Evolutionary conservation across 2,797 vertebrate genomes (phyloP), one percentile per base, ranked within the genome.

Genomic region (Tragelaphus eurycerus): DNA sequence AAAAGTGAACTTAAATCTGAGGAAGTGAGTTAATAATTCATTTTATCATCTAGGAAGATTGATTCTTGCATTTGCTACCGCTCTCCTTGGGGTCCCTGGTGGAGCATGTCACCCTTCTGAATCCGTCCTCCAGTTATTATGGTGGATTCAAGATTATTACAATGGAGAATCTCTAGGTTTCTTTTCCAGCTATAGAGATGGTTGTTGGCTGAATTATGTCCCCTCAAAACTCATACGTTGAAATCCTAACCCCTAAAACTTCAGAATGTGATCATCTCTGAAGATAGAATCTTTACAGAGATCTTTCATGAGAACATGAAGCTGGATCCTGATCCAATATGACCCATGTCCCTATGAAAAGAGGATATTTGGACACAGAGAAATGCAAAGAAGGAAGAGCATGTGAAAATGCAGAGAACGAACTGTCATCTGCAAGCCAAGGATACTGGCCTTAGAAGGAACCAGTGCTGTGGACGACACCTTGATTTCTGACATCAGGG

Each of bases 391-490:
- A 67, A 48, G n/a, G 19, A 83, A 15, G 21, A 50, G 0, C 4
- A 6, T 2, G 8, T 4, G 60, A 82, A 6, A 43, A 59, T 2
- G 9, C 3, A 27, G 54, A 15, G 60, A 86, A 15, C 38, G 52
- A 34, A 81, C 2, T 4, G 31, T 2, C 15, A 8, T 7, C 21
- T 43, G 9, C 50, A 34, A 79, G 67, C 8, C 50, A 57, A 64
- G 48, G 31, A 60, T 12, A 7, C 7, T 60, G 29, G 25, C 14
- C 7, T n/a, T 25, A 17, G 34, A 23, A 15, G 46, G 34, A 50
- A 27, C 4, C 6, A 29, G 8, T 10, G 4, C 6, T 19, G 17
- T 15, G 0, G 8, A 7, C 7, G 4, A 6, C 10, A 21, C 15
- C 86, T 88, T n/a, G 55, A 25, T 3, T 1, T 12, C 3, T 14